phyloP scores from a whole-genome alignment of 2,113 vertebrate species.

The Chamaea fasciata region DNA sequence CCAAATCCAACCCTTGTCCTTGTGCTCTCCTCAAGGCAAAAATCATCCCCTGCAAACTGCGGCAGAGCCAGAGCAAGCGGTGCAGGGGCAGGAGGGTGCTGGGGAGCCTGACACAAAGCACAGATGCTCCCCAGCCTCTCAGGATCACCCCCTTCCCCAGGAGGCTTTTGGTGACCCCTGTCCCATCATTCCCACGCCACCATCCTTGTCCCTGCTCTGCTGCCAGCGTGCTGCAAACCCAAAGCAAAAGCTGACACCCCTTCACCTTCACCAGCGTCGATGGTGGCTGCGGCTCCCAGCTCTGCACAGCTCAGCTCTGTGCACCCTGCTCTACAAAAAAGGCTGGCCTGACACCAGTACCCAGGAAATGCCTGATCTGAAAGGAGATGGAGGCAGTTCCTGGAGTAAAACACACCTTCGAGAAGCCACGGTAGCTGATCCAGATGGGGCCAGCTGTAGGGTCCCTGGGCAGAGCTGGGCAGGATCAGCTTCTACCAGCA shows the following conservation, averaged over 20 bases:
- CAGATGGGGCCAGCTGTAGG: background rate
- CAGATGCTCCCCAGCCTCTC: background rate
- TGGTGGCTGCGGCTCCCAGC: background rate
- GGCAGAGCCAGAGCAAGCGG: rapidly evolving
- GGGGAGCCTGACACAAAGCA: background rate
- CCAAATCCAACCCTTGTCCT: background rate
- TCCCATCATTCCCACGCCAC: rapidly evolving
- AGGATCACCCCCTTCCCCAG: background rate
- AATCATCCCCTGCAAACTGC: rapidly evolving
- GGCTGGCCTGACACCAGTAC: background rate
- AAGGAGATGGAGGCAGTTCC: rapidly evolving
- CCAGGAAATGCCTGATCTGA: background rate
- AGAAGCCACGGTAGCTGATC: rapidly evolving
- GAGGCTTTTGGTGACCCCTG: background rate
- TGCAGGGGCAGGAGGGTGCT: background rate
- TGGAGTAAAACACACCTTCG: rapidly evolving
- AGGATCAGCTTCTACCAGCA: background rate
- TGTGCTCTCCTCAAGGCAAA: background rate
- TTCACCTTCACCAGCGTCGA: rapidly evolving
- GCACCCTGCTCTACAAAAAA: background rate
- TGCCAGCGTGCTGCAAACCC: rapidly evolving
- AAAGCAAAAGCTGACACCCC: background rate
- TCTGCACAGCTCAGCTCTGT: background rate
- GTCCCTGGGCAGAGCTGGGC: background rate
- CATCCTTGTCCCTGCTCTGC: rapidly evolving